Conservation (phyloP, 92 coral and sea anemone species). For the Plumapathes pennacea region DNA sequence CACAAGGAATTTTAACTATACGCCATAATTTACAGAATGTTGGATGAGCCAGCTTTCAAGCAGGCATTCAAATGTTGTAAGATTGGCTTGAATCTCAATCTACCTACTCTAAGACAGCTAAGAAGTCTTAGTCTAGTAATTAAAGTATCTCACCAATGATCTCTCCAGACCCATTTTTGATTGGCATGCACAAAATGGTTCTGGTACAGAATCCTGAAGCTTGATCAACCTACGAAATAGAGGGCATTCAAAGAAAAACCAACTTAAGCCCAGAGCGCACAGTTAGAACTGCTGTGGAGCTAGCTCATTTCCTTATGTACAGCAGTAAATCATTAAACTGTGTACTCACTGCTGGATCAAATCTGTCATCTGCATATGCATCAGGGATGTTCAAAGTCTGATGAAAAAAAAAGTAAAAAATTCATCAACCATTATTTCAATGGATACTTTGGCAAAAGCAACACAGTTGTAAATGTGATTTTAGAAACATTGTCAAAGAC, state of each 20-base stretch:
- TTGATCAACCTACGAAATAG: constrained; percentile 75
- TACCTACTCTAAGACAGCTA: too few species aligned
- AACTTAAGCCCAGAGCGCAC: not conserved
- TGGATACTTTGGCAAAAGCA: too few species aligned
- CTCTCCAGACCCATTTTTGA: constrained; percentile 91
- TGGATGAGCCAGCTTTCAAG: too few species aligned
- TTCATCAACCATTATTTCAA: too few species aligned
- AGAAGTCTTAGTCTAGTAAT: too few species aligned
- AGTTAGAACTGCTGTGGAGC: not conserved
- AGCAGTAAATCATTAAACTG: not conserved
- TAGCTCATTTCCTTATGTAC: not conserved
- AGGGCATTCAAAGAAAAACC: not conserved
- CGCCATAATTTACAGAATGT: too few species aligned
- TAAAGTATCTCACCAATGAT: constrained; percentile 59
- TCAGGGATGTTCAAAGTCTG: constrained; percentile 96
- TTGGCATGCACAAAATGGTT: constrained; percentile 96
- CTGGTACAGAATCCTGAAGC: constrained; percentile 88
- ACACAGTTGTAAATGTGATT: too few species aligned
- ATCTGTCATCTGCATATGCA: constrained; percentile 93
- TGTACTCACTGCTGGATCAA: constrained; percentile 93
- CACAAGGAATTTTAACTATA: too few species aligned
- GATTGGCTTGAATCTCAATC: too few species aligned
- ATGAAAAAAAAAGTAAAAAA: not conserved
- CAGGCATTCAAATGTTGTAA: too few species aligned
- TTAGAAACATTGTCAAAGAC: too few species aligned